These are phyloP conservation scores for Poecilia latipinna DNA, from an alignment of 2,113 vertebrate genomes.

Conservation along the genomic window DNA sequence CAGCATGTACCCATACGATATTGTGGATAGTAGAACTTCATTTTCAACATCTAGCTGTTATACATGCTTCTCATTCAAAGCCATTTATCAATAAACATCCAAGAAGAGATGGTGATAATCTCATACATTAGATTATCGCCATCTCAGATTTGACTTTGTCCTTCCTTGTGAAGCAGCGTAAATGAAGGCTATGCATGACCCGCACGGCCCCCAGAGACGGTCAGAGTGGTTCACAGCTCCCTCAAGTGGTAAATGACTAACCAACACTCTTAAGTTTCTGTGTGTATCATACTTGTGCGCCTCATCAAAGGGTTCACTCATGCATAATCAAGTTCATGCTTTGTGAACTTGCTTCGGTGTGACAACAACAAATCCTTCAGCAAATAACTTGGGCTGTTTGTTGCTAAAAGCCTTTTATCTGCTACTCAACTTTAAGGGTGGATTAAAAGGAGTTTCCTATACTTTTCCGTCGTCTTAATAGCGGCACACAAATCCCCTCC, in stretches of 20 bases:
- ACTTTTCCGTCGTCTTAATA: slow-evolving; percentile 60
- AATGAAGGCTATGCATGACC: background rate
- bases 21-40: background rate
- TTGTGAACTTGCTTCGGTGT: slow-evolving; percentile 50
- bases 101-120: background rate
- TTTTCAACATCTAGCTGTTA: background rate
- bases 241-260: slow-evolving; percentile 59
- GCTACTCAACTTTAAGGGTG: slow-evolving; percentile 68
- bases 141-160: slow-evolving; percentile 3
- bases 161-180: background rate
- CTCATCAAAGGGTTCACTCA: slow-evolving; percentile 54
- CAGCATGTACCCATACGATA: too few species aligned
- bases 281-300: slow-evolving; percentile 1
- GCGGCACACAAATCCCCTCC: slow-evolving; percentile 64
- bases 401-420: slow-evolving; percentile 69
- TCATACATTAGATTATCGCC: slow-evolving; percentile 7
- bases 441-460: slow-evolving; percentile 67
- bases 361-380: slow-evolving; percentile 67
- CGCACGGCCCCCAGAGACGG: slow-evolving; percentile 21
- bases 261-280: slow-evolving; percentile 3
- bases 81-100: background rate
- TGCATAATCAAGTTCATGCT: slow-evolving; percentile 59
- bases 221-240: slow-evolving; percentile 53
- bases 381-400: slow-evolving; percentile 62
- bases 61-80: background rate